phyloP scores from a whole-genome alignment of 1,140 invertebrate species.

The Bombyx mori region ASM3026992v2 NC_085128.1:13976001-13976500 shows the following conservation, averaged over 20 bases:
- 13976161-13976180: background rate
- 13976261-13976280: conserved; percentile 76
- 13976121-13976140: conserved; percentile 27
- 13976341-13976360: conserved; percentile 63
- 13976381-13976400: conserved; percentile 26
- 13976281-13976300: conserved; percentile 62
- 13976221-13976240: conserved; percentile 71
- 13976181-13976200: background rate
- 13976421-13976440: conserved; percentile 32
- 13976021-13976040: conserved; percentile 42
- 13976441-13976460: conserved; percentile 38
- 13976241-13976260: conserved; percentile 74
- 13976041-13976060: conserved; percentile 54
- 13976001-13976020: conserved; percentile 5
- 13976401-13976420: conserved; percentile 28
- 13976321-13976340: conserved; percentile 40
- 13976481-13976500: conserved; percentile 49
- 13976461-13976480: conserved; percentile 40
- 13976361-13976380: conserved; percentile 46
- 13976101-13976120: conserved; percentile 41
- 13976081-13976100: conserved; percentile 45
- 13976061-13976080: conserved; percentile 56
- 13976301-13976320: conserved; percentile 33
- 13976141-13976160: conserved; percentile 41
- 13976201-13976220: conserved; percentile 25